phyloP scores from a whole-genome alignment of 2,113 vertebrate species.

The Galemys pyrenaicus region DNA sequence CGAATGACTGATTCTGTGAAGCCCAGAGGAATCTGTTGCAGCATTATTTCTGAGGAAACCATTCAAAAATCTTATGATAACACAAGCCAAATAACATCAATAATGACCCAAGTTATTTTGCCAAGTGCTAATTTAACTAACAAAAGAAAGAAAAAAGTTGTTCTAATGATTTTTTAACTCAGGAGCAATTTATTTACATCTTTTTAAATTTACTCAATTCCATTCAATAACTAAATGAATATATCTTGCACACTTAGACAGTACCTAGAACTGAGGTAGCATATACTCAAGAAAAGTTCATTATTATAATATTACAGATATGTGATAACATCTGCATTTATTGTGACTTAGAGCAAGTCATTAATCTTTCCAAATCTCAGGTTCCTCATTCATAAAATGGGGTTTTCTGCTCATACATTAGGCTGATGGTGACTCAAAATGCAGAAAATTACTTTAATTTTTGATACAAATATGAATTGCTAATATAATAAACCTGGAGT shows the following conservation, averaged over 20 bases:
- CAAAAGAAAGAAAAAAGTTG: neutral
- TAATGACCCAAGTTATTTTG: slow-evolving; percentile 5
- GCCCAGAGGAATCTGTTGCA: slow-evolving; percentile 14
- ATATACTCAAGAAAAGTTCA: neutral
- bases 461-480: neutral
- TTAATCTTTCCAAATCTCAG: neutral
- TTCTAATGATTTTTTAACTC: neutral
- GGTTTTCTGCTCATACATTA: neutral
- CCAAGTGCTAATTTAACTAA: slow-evolving; percentile 58
- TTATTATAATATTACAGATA: neutral
- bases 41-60: slow-evolving; percentile 40
- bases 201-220: slow-evolving; percentile 43
- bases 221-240: slow-evolving; percentile 27
- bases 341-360: neutral
- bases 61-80: slow-evolving; percentile 53
- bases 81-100: slow-evolving; percentile 33
- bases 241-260: neutral
- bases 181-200: neutral
- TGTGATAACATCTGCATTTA: neutral
- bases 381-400: neutral
- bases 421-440: neutral
- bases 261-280: neutral
- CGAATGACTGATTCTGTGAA: neutral
- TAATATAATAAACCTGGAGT: neutral
- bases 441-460: neutral